phyloP scores from a whole-genome alignment of 2,888 invertebrate genomes.

The Leucophenga maculata region DNA sequence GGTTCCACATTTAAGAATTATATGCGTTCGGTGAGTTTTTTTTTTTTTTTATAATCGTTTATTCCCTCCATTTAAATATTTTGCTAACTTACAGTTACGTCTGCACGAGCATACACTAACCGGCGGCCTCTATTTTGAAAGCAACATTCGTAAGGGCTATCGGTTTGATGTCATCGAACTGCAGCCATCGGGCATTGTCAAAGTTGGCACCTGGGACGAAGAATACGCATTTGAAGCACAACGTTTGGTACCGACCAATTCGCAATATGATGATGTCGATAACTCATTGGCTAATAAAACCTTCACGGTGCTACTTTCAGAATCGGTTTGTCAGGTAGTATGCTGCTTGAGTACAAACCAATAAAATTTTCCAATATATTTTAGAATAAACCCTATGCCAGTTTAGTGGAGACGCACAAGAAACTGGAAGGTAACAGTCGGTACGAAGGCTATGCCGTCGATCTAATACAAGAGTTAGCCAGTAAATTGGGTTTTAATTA shows the following conservation, averaged over 20 bases:
- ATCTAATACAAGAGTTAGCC: slow-evolving; percentile 86
- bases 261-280: slow-evolving; percentile 74
- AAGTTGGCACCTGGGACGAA: slow-evolving; percentile 82
- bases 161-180: slow-evolving; percentile 80
- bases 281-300: slow-evolving; percentile 81
- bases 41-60: too few relatives aligned
- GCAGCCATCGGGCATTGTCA: slow-evolving; percentile 77
- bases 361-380: background rate
- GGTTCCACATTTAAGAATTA: slow-evolving; percentile 88
- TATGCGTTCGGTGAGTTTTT: slow-evolving; percentile 72
- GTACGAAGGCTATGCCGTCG: slow-evolving; percentile 91
- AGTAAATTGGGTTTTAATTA: slow-evolving; percentile 86
- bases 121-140: slow-evolving; percentile 84
- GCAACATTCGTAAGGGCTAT: slow-evolving; percentile 83
- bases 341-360: too few relatives aligned
- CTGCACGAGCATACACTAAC: slow-evolving; percentile 74
- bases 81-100: slow-evolving; percentile 46
- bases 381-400: slow-evolving; percentile 84
- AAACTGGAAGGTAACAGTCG: slow-evolving; percentile 83
- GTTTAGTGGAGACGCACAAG: slow-evolving; percentile 81
- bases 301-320: slow-evolving; percentile 79
- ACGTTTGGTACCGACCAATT: slow-evolving; percentile 70
- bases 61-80: too few relatives aligned
- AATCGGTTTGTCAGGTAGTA: slow-evolving; percentile 75
- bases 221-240: slow-evolving; percentile 76